These are phyloP conservation scores for Platyscapa corneri DNA, from an alignment of 1,140 invertebrate genomes.

Conservation along the genomic window DNA sequence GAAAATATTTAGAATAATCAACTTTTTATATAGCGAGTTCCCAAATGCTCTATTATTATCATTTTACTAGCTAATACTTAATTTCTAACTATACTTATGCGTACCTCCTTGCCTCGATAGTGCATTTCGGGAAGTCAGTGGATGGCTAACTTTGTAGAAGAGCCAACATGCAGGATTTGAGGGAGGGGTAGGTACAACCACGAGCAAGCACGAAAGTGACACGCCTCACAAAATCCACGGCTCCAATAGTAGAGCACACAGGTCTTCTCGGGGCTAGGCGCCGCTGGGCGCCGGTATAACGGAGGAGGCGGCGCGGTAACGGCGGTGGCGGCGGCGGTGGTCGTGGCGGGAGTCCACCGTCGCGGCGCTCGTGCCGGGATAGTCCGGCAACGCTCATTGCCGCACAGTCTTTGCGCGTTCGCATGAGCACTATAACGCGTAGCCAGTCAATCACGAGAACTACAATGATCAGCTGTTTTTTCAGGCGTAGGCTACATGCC, in stretches of 20 bases:
- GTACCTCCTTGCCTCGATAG: no score
- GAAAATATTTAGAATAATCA: no score
- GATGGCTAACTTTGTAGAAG: no score
- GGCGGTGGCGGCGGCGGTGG: constrained; percentile 17
- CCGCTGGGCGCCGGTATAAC: constrained; percentile 20
- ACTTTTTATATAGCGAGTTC: no score
- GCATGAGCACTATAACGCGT: neutral
- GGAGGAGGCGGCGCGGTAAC: constrained; percentile 32
- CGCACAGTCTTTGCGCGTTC: constrained; percentile 1
- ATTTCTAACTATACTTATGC: no score
- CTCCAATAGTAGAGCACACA: constrained; percentile 49
- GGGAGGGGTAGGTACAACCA: neutral
- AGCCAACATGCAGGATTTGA: no score
- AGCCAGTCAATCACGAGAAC: constrained; percentile 34
- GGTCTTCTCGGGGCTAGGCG: neutral
- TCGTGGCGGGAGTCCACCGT: constrained; percentile 42
- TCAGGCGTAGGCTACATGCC: constrained; percentile 28
- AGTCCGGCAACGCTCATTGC: neutral
- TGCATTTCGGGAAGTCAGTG: no score
- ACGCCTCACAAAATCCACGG: constrained; percentile 45
- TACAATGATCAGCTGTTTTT: constrained; percentile 60
- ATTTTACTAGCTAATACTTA: no score
- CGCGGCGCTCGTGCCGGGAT: neutral
- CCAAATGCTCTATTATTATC: no score
- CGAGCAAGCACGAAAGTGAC: constrained; percentile 41